Base-by-base conservation (phyloP, 53 echinoderm and acorn worm genomes). In the Luidia sarsii region DNA sequence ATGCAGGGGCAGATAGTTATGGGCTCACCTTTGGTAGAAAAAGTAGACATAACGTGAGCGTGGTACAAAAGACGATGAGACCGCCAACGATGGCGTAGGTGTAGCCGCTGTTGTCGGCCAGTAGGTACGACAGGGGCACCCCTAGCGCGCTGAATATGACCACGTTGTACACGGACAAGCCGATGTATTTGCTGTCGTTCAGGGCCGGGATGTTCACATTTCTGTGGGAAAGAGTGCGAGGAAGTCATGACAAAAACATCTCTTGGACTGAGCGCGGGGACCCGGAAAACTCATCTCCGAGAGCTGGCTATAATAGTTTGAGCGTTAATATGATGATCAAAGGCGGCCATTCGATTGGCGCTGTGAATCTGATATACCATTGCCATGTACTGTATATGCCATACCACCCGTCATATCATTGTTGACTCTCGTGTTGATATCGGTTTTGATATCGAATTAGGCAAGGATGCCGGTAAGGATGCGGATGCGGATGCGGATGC, bases 111-210 rank as follows among this genome's bases (percentile, higher is more conserved):
- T 97, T 94, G 36, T 97, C 97, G 8, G 85, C 83, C 13, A 96
- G 86, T 4, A 97, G 80, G 75, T 91, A 93, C 8, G 93, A 96
- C 25, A 96, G 70, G 7, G 97, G 93, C 52, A 96, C 88, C 48
- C 96, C 97, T 31, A 96, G 69, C 14, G 86, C 93, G 70, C 97
- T 95, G 89, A 96, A 96, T 14, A 96, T 96, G 4, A 96, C 92
- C 64, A 96, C 93, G 57, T 93, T 96, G 65, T 95, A 96, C 41
- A 96, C 80, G 50, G 90, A 93, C 50, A 96, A 50, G 28, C 90
- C 97, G 41, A 96, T 96, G 23, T 91, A 96, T 48, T 89, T 88
- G 73, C 93, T 96, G 67, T 96, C 93, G 75, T 96, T 96, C 39
- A 93, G 70, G 29, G 97, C 97, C 19, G 93, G 93, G 28, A 96